Base-by-base conservation (phyloP, 2,888 invertebrate genomes). In the Melanostoma mellinum region DNA sequence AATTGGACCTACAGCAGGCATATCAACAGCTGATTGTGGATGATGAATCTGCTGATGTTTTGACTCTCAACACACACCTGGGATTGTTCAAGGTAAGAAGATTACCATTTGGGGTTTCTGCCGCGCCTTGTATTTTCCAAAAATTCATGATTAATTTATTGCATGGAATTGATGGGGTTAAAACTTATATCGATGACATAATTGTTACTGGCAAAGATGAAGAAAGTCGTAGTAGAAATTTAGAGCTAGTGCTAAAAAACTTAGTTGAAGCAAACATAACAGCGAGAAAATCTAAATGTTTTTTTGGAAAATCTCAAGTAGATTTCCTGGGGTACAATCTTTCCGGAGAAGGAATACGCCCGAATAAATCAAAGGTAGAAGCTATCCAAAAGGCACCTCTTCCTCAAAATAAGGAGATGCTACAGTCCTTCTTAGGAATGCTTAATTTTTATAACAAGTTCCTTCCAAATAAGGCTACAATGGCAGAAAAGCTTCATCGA, bases 121-220 rank as follows among this genome's bases (percentile, higher is more conserved):
- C 58, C 32, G 4, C 69, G 32, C 69, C 58, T n/a, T 56, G 58
- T 35, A 58, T 71, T 58, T 71, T 71, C 35, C 58, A 58, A 50
- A 71, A 58, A 48, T 48, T 38, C 9, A 71, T 50, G 48, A 46
- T 56, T 35, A 68, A 56, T 10, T 48, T 58, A 6, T 6, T 56
- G 36, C 46, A 36, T 56, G 58, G 56, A 46, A 69, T 69, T n/a
- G 1, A 5, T 9, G 38, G 56, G 5, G 56, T 69, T 6, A 67
- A 67, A 30, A 6, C 3, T 3, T 68, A 9, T 50, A 32, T 60
- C 10, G 58, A 60, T 20, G 71, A 71, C 4, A 71, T 71, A 2
- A 71, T 71, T 3, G 33, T 71, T 40, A 58, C 71, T 2, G 60
- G 71, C 2, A 9, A 69, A 50, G n/a, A 42, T 20, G 10, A 36